A percentile compares a stretch with the other conserved stretches of the same genome.
Conservation (phyloP, 2,113 vertebrate species). For the Excalfactoria chinensis region DNA sequence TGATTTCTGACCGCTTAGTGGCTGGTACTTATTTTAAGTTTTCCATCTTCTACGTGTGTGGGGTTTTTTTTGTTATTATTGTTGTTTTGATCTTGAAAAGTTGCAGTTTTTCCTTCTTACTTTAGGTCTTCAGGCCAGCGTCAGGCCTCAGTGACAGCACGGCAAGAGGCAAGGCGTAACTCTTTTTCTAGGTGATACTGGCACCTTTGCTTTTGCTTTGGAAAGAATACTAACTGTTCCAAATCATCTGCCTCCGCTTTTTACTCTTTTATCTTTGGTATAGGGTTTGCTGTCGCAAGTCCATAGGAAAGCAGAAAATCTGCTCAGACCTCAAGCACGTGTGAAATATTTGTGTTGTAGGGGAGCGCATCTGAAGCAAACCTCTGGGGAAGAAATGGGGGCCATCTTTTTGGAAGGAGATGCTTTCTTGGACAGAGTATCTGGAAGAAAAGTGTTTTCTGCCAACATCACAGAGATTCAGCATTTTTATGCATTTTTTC, state of each 20-base stretch:
- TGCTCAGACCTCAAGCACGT: background rate
- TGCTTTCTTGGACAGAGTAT: background rate
- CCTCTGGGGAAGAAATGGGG: background rate
- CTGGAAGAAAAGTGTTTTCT: background rate
- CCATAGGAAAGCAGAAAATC: background rate
- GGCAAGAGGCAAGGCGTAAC: background rate
- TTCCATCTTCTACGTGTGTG: background rate
- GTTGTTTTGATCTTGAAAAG: background rate
- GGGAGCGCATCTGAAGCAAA: background rate
- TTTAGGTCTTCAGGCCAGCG: background rate
- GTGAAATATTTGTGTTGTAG: background rate
- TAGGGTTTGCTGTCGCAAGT: background rate
- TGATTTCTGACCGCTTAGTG: slow-evolving; percentile 24
- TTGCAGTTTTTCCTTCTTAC: background rate
- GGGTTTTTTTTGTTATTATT: too few species aligned
- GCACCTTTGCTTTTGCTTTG: background rate
- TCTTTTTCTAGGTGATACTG: background rate
- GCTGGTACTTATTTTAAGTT: slow-evolving; percentile 32
- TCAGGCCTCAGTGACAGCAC: background rate
- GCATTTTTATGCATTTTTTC: background rate
- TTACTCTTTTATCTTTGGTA: background rate
- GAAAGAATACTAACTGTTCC: background rate
- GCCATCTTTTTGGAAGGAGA: background rate
- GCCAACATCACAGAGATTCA: background rate
- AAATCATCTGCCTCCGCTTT: background rate